Percentiles rank a stretch among this genome's conserved stretches.
phyloP scores from a whole-genome alignment of 2,888 invertebrate species.

The Seira ritae region DNA sequence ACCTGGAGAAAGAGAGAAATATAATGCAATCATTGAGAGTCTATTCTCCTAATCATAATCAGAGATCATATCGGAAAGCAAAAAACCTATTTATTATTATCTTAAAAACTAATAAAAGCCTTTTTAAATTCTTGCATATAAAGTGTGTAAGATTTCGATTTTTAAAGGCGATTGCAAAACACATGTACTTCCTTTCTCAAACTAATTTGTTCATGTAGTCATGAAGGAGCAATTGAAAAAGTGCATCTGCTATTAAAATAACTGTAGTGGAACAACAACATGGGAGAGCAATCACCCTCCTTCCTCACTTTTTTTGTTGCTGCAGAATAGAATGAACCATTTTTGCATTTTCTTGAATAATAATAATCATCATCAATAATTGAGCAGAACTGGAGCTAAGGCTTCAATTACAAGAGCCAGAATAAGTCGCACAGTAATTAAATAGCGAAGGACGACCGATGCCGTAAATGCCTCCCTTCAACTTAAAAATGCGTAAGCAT shows the following conservation, averaged over 20 bases:
- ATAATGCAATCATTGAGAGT: not conserved
- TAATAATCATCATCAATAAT: conserved; percentile 62
- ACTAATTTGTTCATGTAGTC: not conserved
- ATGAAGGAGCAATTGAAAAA: not conserved
- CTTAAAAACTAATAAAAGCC: not conserved
- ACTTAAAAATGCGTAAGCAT: conserved; percentile 17
- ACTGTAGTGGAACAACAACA: not conserved
- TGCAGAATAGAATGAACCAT: not conserved
- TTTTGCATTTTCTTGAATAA: conserved; percentile 19
- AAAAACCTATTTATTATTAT: conserved; percentile 12
- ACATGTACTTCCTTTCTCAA: too few relatives aligned
- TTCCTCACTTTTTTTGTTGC: not conserved
- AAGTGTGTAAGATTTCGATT: too few relatives aligned
- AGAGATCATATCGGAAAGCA: conserved; percentile 2
- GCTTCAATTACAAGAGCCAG: conserved; percentile 35
- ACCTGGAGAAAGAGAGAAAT: conserved; percentile 79
- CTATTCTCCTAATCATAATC: too few relatives aligned
- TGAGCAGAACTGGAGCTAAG: conserved; percentile 15
- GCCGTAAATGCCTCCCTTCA: conserved; percentile 9
- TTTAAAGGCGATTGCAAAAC: too few relatives aligned
- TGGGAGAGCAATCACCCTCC: not conserved
- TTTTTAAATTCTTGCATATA: too few relatives aligned
- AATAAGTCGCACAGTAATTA: conserved; percentile 17
- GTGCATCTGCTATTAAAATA: conserved; percentile 6
- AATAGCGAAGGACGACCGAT: conserved; percentile 5